Conservation (phyloP, 2,797 vertebrate species). For the Tarsius wallacei region DNA sequence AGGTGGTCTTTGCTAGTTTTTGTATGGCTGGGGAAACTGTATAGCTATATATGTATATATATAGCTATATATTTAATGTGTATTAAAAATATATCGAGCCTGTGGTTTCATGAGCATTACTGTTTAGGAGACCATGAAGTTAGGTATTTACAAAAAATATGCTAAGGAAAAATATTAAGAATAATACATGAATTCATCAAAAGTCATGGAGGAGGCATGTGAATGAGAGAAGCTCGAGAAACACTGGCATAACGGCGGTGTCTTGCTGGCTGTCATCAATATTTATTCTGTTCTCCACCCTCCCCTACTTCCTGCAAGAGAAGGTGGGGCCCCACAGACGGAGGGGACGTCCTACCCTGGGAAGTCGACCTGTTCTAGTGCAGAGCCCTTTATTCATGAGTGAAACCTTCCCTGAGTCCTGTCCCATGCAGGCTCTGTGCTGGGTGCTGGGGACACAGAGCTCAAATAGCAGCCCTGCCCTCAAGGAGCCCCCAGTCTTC, state of each 20-base stretch:
- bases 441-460: background rate
- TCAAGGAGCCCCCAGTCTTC: background rate
- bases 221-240: background rate
- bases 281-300: background rate
- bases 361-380: background rate
- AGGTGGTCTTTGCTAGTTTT: background rate
- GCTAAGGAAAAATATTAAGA: conserved; percentile 57
- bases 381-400: background rate
- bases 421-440: background rate
- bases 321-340: background rate
- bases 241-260: background rate
- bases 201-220: background rate
- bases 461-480: background rate
- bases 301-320: background rate
- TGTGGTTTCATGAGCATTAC: background rate
- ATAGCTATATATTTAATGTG: background rate
- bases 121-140: conserved; percentile 48
- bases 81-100: background rate
- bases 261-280: background rate
- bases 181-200: background rate
- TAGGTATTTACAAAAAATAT: conserved; percentile 32
- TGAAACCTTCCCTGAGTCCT: background rate
- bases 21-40: background rate
- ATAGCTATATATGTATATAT: too few relatives aligned
- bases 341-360: background rate